These are phyloP conservation scores for Sardina pilchardus DNA, from an alignment of 2,113 vertebrate species.

Conservation along the genomic window DNA sequence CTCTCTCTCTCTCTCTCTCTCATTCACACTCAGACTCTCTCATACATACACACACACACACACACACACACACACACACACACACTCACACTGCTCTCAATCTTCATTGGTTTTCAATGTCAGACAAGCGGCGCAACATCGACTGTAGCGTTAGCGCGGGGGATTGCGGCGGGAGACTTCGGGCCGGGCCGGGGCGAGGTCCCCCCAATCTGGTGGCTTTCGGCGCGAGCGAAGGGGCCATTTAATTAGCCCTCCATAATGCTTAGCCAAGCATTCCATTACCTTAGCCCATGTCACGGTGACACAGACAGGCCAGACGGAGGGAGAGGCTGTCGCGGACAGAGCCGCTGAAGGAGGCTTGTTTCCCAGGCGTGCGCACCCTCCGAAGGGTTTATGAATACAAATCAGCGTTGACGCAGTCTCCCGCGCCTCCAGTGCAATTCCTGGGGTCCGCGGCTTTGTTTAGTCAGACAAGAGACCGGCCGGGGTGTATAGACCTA, in stretches of 20 bases:
- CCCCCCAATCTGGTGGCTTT: not conserved
- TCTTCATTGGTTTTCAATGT: too few species aligned
- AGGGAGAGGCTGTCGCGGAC: too few species aligned
- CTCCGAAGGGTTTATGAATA: not conserved
- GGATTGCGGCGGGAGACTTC: too few species aligned
- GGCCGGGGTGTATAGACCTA: too few species aligned
- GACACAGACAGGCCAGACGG: not conserved
- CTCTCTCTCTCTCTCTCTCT: too few species aligned
- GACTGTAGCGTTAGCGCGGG: too few species aligned
- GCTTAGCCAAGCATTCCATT: not conserved
- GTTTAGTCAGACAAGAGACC: not conserved
- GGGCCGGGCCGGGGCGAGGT: not conserved
- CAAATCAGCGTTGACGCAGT: not conserved
- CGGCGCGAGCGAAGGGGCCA: not conserved
- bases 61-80: not conserved
- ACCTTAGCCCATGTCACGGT: not conserved
- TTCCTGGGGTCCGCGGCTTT: not conserved
- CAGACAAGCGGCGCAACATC: too few species aligned
- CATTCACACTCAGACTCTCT: not conserved
- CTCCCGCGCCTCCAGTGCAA: not conserved
- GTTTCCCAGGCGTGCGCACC: not conserved
- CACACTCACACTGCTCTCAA: not conserved
- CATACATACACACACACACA: not conserved
- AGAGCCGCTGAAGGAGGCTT: too few species aligned
- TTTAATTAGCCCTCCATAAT: not conserved